These are phyloP conservation scores for Cnemophilus loriae DNA, from an alignment of 2,113 vertebrate genomes.

Conservation along the genomic window DNA sequence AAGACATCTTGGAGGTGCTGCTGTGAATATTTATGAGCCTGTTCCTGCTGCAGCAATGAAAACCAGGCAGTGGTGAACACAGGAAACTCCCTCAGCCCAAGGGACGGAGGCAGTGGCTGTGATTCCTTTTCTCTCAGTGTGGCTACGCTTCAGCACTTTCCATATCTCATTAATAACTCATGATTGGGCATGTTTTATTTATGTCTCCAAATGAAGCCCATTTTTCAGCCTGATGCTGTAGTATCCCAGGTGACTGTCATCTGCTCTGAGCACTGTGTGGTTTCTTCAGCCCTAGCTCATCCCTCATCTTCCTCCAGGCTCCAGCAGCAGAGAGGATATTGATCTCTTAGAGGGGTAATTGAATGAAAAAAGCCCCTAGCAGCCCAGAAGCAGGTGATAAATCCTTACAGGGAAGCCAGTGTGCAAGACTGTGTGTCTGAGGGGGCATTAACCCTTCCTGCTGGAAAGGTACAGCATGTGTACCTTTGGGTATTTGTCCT, in stretches of 20 bases:
- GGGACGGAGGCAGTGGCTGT: neutral
- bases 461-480: neutral
- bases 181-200: conserved; percentile 16
- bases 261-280: neutral
- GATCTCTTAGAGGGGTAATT: neutral
- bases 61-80: neutral
- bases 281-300: neutral
- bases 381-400: neutral
- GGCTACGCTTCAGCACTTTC: neutral
- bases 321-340: neutral
- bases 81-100: neutral
- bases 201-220: conserved; percentile 10
- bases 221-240: neutral
- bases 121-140: neutral
- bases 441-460: neutral
- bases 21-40: neutral
- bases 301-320: neutral
- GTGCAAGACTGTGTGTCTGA: neutral
- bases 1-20: neutral
- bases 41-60: neutral
- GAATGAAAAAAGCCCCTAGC: neutral
- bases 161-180: neutral
- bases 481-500: too few relatives aligned
- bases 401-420: neutral
- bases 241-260: neutral